A percentile compares a stretch with the other conserved stretches of the same genome.
phyloP scores from a whole-genome alignment of 2,797 vertebrate genomes.

The Silurus aristotelis region DNA sequence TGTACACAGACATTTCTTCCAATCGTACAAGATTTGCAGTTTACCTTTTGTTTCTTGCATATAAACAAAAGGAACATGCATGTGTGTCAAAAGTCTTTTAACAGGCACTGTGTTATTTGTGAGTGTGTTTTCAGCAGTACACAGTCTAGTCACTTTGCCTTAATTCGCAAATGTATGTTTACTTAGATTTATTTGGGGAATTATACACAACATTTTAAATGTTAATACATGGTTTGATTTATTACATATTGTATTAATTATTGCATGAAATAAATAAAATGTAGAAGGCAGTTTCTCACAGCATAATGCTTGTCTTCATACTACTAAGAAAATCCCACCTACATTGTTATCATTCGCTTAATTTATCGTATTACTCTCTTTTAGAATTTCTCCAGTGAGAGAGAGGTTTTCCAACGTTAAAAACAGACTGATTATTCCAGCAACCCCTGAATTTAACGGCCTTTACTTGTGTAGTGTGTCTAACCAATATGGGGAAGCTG shows the following conservation, averaged over 20 bases:
- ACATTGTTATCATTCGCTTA: no score
- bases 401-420: background rate
- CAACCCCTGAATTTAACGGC: background rate
- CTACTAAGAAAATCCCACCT: no score
- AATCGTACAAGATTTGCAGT: no score
- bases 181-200: background rate
- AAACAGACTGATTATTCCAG: background rate
- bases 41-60: no score
- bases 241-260: background rate
- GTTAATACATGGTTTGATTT: background rate
- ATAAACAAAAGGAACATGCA: no score
- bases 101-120: no score
- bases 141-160: background rate
- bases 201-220: background rate
- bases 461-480: constrained; percentile 16
- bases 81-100: no score
- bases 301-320: background rate
- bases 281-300: background rate
- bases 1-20: no score
- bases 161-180: background rate
- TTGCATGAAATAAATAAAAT: background rate
- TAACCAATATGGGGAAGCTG: constrained; percentile 22
- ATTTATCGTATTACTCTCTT: background rate
- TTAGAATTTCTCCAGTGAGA: background rate
- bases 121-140: background rate